These are phyloP conservation scores for Fistularia tabacaria DNA, from an alignment of 2,797 vertebrate species.

Conservation along the genomic window DNA sequence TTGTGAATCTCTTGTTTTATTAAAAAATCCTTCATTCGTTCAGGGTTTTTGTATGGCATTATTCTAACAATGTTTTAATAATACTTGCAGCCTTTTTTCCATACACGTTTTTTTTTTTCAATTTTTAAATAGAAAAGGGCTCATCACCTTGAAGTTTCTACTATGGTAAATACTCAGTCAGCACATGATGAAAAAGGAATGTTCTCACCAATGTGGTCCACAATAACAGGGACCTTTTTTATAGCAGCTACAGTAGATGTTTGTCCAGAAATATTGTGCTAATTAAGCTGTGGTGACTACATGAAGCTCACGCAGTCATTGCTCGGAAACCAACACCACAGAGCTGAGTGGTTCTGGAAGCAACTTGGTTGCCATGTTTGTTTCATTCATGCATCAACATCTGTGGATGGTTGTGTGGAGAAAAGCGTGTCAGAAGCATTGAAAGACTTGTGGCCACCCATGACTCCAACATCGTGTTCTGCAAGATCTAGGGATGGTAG, in stretches of 20 bases:
- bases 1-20: too few relatives aligned
- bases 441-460: slow-evolving; percentile 40
- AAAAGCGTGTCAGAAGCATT: slow-evolving; percentile 10
- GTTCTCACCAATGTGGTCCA: slow-evolving; percentile 23
- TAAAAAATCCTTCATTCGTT: too few relatives aligned
- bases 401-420: slow-evolving; percentile 21
- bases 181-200: slow-evolving; percentile 18
- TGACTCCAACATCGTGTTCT: slow-evolving; percentile 24
- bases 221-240: slow-evolving; percentile 32
- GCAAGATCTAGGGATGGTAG: slow-evolving; percentile 14
- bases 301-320: slow-evolving; percentile 46
- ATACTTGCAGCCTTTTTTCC: too few relatives aligned
- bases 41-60: too few relatives aligned
- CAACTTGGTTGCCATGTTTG: slow-evolving; percentile 38
- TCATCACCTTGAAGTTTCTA: background rate
- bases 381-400: slow-evolving; percentile 57
- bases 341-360: slow-evolving; percentile 43
- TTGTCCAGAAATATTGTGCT: slow-evolving; percentile 47
- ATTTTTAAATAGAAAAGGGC: background rate
- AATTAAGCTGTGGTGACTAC: slow-evolving; percentile 55
- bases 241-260: slow-evolving; percentile 36
- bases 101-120: too few relatives aligned
- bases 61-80: too few relatives aligned
- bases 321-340: slow-evolving; percentile 58
- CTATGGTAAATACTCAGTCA: slow-evolving; percentile 7